Evolutionary conservation across 1,140 invertebrate species (phyloP), one percentile per base, ranked within the genome.

Genomic region (Ericerus pela): DNA sequence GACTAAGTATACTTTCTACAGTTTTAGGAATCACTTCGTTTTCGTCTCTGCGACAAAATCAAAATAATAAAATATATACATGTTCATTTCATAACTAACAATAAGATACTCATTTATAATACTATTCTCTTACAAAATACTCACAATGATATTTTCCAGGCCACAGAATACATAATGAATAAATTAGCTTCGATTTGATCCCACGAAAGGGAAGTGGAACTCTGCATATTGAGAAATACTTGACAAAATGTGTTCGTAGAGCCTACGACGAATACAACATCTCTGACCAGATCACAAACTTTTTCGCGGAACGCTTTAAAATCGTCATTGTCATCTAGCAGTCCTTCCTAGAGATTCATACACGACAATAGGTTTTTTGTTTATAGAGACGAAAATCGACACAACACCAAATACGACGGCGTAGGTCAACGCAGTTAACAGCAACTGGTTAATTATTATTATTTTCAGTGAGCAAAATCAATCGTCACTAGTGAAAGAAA

Each of bases 221-320:
- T 62, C 63, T 83, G 80, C 6, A 89, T 72, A 26, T 76, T 77
- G 0, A 81, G 65, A 67, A 88, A 88, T 82, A 96, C 92, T 73
- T 96, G 88, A 62, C 84, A 76, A 69, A 98, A 95, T 68, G 90
- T 89, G 53, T 82, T 81, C 55, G 84, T 84, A 36, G 91, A 93
- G 1, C 93, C 91, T 54, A 96, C 85, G 57, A 98, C 90, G 68
- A 96, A 97, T n/a, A 95, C 85, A 26, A 97, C 87, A 72, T 99
- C 95, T 69, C 94, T 94, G 47, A 97, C 89, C 41, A 97, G 72
- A 65, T 97, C 94, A 6, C 83, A 85, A 0, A 94, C 92, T 66
- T 91, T 84, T 54, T 76, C 70, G 62, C 95, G 75, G 69, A 98
- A 98, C 60, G 95, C 90, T 66, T 84, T 75, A 43, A 82, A 75